These are phyloP conservation scores for Pelvicachromis taeniatus DNA, from an alignment of 2,113 vertebrate genomes.

Conservation along the genomic window DNA sequence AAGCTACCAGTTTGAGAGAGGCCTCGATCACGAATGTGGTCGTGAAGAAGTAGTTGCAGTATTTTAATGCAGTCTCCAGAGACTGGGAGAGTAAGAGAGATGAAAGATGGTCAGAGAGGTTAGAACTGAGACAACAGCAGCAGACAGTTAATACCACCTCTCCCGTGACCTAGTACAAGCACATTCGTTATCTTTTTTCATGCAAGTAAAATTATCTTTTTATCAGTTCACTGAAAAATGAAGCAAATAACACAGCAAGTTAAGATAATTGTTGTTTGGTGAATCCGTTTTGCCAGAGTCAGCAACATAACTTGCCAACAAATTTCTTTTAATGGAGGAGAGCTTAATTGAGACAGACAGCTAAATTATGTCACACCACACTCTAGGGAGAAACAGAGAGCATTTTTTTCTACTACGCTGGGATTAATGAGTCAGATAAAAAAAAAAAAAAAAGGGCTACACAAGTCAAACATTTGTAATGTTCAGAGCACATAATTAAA, in stretches of 20 bases:
- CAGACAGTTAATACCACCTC: not conserved
- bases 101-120: not conserved
- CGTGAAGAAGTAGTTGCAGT: constrained; percentile 99
- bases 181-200: not conserved
- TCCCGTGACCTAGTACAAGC: not conserved
- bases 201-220: accelerated
- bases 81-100: constrained; percentile 73
- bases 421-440: not conserved
- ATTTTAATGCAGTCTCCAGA: constrained; percentile 88
- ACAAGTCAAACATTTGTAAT: not conserved
- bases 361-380: not conserved
- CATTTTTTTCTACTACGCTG: not conserved
- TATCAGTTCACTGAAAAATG: not conserved
- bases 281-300: not conserved
- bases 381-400: not conserved
- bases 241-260: not conserved
- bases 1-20: constrained; percentile 89
- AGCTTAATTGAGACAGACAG: constrained; percentile 16
- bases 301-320: not conserved
- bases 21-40: constrained; percentile 95
- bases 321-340: constrained; percentile 4
- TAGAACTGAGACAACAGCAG: not conserved
- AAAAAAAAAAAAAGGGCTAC: not conserved
- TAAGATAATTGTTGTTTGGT: not conserved
- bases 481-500: not conserved